phyloP scores from a whole-genome alignment of 2,888 invertebrate genomes.

The Spodoptera littoralis region DNA sequence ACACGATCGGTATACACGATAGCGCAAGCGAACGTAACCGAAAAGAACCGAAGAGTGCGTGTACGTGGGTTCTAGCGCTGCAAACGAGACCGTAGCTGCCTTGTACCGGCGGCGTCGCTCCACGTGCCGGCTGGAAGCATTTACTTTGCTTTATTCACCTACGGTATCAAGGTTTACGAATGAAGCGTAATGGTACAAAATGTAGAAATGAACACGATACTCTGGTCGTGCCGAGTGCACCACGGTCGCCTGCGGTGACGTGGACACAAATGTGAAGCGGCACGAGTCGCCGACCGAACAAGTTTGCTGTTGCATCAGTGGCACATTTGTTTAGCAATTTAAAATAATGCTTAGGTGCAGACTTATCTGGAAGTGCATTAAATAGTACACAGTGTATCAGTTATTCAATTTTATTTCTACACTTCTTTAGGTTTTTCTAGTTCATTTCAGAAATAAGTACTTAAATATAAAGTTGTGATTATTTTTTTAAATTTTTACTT shows the following conservation, averaged over 20 bases:
- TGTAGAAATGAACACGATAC: background rate
- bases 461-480: too few species aligned
- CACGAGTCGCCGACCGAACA: constrained; percentile 16
- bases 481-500: too few species aligned
- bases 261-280: constrained; percentile 1
- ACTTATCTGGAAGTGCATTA: constrained; percentile 6
- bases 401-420: too few species aligned
- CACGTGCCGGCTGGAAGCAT: constrained; percentile 10
- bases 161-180: constrained; percentile 20
- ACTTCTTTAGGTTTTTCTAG: too few species aligned
- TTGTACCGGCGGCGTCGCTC: constrained; percentile 1
- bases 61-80: constrained; percentile 27
- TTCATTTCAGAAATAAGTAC: too few species aligned
- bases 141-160: constrained; percentile 8
- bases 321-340: constrained; percentile 52
- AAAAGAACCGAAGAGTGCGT: constrained; percentile 54
- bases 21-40: constrained; percentile 57
- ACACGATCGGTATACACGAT: constrained; percentile 51
- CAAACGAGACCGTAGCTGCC: constrained; percentile 3
- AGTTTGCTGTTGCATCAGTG: constrained; percentile 29
- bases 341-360: constrained; percentile 36
- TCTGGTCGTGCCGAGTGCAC: background rate
- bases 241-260: constrained; percentile 28
- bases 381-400: too few species aligned
- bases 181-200: constrained; percentile 4